These are phyloP conservation scores for Lepidocyrtinus sp. DNA, from an alignment of 2,888 invertebrate species.

Conservation along the genomic window DNA sequence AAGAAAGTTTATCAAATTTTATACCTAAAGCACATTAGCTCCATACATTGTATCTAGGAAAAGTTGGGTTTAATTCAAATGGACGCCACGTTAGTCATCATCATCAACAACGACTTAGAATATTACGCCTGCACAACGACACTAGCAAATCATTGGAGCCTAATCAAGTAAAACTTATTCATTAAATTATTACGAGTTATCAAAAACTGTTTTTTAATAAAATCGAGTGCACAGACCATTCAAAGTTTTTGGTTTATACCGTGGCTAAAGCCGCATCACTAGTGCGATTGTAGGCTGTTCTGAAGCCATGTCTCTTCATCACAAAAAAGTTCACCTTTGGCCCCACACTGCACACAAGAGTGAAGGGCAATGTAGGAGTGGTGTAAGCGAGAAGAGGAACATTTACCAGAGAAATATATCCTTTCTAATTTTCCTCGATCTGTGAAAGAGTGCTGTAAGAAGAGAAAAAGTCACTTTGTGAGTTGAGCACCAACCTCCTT, in stretches of 20 bases:
- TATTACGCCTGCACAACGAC: not conserved
- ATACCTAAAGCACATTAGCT: too few species aligned
- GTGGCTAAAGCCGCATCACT: too few species aligned
- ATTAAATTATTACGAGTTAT: not conserved
- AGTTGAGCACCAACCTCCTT: slow-evolving; percentile 49
- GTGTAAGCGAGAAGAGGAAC: slow-evolving; percentile 29
- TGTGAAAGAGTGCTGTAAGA: too few species aligned
- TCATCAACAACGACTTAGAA: not conserved
- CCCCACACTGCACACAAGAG: slow-evolving; percentile 39
- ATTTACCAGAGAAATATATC: slow-evolving; percentile 39
- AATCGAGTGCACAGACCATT: not conserved
- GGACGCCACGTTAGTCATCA: too few species aligned
- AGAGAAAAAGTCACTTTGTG: slow-evolving; percentile 42
- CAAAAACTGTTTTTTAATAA: not conserved
- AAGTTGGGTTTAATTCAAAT: too few species aligned
- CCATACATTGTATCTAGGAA: too few species aligned
- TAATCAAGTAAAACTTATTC: not conserved
- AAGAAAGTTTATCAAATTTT: too few species aligned
- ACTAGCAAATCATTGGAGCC: not conserved
- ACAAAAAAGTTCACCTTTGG: slow-evolving; percentile 31
- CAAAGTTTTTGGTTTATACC: not conserved
- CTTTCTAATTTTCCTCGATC: slow-evolving; percentile 50
- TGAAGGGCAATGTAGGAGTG: slow-evolving; percentile 55
- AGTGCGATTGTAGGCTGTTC: not conserved
- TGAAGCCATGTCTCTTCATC: not conserved